Evolutionary conservation across 1,140 invertebrate genomes (phyloP).

Genomic region (Pinna nobilis): DNA sequence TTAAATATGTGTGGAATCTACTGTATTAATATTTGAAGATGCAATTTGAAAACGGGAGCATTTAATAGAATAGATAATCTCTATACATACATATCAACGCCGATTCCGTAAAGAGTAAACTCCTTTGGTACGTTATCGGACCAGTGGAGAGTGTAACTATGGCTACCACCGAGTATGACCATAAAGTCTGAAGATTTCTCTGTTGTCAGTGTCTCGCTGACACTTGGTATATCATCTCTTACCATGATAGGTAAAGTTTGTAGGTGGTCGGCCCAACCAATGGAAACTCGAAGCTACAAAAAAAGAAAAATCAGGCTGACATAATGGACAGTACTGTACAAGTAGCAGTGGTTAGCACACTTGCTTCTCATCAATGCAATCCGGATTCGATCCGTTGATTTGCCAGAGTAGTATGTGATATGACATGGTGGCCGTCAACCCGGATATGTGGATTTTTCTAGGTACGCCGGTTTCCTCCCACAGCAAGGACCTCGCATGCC

Average conservation of each 20-base stretch:
- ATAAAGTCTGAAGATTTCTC: neutral
- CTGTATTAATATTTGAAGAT: no score
- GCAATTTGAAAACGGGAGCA: no score
- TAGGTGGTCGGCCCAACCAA: neutral
- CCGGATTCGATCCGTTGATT: neutral
- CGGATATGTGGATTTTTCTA: no score
- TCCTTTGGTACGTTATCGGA: neutral
- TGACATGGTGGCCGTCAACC: no score
- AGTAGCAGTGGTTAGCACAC: neutral
- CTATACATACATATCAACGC: constrained; percentile 13
- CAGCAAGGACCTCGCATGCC: no score
- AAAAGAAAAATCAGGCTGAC: neutral
- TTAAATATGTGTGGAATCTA: no score
- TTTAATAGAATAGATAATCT: no score
- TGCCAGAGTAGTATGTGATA: no score
- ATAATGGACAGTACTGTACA: neutral
- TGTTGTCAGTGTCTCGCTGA: neutral
- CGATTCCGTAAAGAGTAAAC: neutral
- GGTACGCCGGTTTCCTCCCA: no score
- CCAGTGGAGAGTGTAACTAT: constrained; percentile 31
- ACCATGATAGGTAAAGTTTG: constrained; percentile 19
- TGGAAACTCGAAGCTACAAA: neutral
- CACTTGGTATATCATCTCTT: constrained; percentile 15
- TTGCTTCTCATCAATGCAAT: neutral
- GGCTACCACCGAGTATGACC: constrained; percentile 4